Base-by-base conservation (phyloP, 92 coral and sea anemone species). In the Zoanthus sansibaricus region DNA sequence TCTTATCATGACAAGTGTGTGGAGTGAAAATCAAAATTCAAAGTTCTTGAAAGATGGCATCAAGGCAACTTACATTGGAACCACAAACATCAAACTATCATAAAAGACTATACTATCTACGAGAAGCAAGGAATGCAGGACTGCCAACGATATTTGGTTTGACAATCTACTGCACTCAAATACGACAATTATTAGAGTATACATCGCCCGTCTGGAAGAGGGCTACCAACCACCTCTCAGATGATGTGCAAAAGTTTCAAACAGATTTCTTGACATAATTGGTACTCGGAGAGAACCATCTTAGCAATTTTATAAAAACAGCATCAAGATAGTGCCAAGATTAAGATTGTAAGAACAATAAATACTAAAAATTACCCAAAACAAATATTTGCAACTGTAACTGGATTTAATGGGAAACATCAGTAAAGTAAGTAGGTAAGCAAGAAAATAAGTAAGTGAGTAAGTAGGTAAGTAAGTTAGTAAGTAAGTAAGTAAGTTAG, bases 1-100 rank as follows among this genome's bases (percentile, higher is more conserved):
- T 7, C 59, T 54, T 54, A 54, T 54, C 59, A 54, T 1, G 59
- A 54, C 59, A 10, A 17, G 59, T 54, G 59, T 54, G 59, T 54
- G 59, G 11, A 54, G 59, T 10, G 9, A 54, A 15, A 10, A 8
- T 61, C 42, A 9, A 20, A 37, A 37, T 37, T 37, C 42, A 37
- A 37, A 37, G 3, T 37, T 37, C 42, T 37, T 37, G 2, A 4
- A 12, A 52, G 0, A 11, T 25, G 84, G 84, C 71, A 62, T 62
- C 21, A 62, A 16, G 31, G 69, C 30, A 46, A 82, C 15, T 21
- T 87, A 20, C 16, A 88, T 5, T 82, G 89, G 89, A 87, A 82
- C 47, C 30, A 48, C 46, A 37, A 71, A 87, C 20, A 67, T 87
- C n/a, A 87, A 54, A 87, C 73, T 8, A 71, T 68, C 18, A 72